Conservation (phyloP, 2,113 vertebrate genomes). For the Montifringilla adamsi region DNA sequence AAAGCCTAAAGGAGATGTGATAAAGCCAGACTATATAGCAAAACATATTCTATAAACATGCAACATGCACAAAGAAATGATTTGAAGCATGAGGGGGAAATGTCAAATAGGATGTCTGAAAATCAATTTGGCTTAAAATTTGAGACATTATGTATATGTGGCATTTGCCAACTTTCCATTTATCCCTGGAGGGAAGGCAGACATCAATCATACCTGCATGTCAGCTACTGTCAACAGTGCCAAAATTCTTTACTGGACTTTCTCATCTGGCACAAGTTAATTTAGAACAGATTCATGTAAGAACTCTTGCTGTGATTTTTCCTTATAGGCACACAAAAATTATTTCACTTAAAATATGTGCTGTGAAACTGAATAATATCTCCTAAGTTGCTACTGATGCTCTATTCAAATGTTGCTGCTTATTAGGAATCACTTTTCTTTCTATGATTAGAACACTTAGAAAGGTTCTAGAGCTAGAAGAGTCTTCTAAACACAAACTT, state of each 20-base stretch:
- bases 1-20: conserved; percentile 42
- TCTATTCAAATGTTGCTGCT: not conserved
- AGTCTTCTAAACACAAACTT: not conserved
- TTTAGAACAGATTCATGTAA: not conserved
- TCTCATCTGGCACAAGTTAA: not conserved
- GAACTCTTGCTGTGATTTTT: not conserved
- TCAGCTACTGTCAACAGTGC: conserved; percentile 8
- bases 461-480: not conserved
- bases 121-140: conserved; percentile 33
- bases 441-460: not conserved
- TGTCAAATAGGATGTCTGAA: conserved; percentile 21
- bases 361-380: not conserved
- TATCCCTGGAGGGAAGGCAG: not conserved
- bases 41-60: conserved; percentile 23
- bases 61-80: conserved; percentile 8
- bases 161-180: conserved; percentile 37
- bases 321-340: not conserved
- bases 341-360: not conserved
- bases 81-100: conserved; percentile 40
- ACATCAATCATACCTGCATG: conserved; percentile 36
- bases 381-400: not conserved
- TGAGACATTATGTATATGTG: conserved; percentile 10
- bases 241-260: not conserved
- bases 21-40: conserved; percentile 39
- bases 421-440: not conserved